phyloP scores from a whole-genome alignment of 2,797 vertebrate species.

The Pantherophis vulpinus region DNA sequence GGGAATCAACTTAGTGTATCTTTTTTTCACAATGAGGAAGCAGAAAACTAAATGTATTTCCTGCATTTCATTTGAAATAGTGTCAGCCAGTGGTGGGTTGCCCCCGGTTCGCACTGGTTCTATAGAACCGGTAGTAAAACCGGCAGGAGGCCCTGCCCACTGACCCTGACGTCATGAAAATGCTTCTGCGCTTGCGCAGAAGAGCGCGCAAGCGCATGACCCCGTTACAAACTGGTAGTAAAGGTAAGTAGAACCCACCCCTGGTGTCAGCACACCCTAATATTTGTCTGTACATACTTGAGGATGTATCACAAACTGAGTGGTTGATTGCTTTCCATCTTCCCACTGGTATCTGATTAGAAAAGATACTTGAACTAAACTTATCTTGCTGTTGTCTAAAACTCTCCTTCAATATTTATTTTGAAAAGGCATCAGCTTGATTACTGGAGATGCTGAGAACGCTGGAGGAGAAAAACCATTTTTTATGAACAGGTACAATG shows the following conservation, averaged over 20 bases:
- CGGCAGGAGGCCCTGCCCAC: too few relatives aligned
- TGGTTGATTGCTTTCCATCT: neutral
- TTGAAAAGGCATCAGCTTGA: neutral
- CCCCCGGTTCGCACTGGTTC: too few relatives aligned
- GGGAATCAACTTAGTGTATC: neutral
- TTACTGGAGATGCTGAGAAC: neutral
- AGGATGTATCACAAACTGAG: neutral
- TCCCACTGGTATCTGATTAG: neutral
- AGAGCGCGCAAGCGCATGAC: too few relatives aligned
- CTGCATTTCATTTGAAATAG: neutral
- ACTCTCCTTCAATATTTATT: neutral
- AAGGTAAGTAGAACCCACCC: too few relatives aligned
- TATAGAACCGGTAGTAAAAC: too few relatives aligned
- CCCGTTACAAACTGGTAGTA: too few relatives aligned
- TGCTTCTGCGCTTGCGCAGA: too few relatives aligned
- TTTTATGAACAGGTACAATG: neutral
- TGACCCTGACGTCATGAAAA: too few relatives aligned
- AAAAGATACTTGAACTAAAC: neutral
- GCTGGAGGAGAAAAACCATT: neutral
- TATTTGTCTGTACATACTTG: neutral
- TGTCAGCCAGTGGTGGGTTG: neutral
- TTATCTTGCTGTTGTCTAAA: neutral
- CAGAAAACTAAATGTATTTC: neutral
- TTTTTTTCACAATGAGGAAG: neutral
- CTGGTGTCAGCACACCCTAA: neutral